A percentile compares a stretch with the other conserved stretches of the same genome.
These are phyloP conservation scores for Pseudochirops cupreus DNA, from an alignment of 2,797 vertebrate genomes.

Conservation along the genomic window DNA sequence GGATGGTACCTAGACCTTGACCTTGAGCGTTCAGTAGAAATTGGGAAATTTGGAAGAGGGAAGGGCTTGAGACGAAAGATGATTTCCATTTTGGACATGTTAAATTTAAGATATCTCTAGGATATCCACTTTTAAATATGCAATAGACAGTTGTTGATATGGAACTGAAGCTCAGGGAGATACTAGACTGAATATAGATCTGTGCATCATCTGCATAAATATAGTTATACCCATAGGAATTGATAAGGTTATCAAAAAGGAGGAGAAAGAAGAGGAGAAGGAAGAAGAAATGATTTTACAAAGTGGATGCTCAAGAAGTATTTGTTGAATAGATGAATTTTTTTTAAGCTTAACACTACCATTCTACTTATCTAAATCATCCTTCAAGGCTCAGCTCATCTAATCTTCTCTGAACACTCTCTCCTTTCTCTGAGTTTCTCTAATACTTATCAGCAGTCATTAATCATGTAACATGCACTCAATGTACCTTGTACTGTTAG, in stretches of 20 bases:
- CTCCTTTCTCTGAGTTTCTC: neutral
- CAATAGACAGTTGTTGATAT: neutral
- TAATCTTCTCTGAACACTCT: neutral
- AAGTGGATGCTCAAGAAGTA: neutral
- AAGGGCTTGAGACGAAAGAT: neutral
- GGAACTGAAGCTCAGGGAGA: neutral
- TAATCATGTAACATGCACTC: neutral
- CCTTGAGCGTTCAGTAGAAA: neutral
- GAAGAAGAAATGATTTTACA: neutral
- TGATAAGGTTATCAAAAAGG: neutral
- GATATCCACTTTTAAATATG: neutral
- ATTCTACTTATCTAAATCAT: neutral
- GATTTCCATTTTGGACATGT: neutral
- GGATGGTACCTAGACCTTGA: neutral
- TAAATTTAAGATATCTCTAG: neutral
- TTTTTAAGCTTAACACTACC: neutral
- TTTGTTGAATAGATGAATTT: neutral
- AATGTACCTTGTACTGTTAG: neutral
- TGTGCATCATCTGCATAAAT: neutral
- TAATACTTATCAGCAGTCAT: neutral
- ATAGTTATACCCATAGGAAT: neutral
- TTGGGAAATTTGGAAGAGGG: neutral
- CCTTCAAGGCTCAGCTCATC: neutral
- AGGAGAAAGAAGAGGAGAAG: neutral
- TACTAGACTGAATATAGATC: neutral